Evolutionary conservation across 2,888 invertebrate species (phyloP).

Genomic region (Hermaeophaga mercurialis): DNA sequence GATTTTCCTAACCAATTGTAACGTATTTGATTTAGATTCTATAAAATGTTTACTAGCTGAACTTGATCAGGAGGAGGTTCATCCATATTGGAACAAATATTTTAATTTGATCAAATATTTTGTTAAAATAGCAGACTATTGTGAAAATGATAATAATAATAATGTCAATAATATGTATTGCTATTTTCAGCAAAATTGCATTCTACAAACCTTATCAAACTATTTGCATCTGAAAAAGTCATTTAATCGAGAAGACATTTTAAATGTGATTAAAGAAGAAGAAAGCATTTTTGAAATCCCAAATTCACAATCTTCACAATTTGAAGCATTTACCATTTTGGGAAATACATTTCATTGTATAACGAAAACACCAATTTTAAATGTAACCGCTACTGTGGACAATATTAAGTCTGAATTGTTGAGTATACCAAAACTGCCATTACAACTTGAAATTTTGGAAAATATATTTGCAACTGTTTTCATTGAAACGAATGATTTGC

Average conservation of each 20-base stretch:
- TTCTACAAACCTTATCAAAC: constrained; percentile 44
- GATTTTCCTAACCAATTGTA: constrained; percentile 44
- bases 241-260: constrained; percentile 38
- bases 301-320: constrained; percentile 31
- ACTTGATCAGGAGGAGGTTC: constrained; percentile 34
- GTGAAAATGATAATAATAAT: constrained; percentile 35
- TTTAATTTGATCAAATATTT: constrained; percentile 44
- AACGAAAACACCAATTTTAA: constrained; percentile 23
- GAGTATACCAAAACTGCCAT: constrained; percentile 29
- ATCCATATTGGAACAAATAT: constrained; percentile 48
- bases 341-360: constrained; percentile 34
- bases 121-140: constrained; percentile 45
- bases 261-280: constrained; percentile 36
- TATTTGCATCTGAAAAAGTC: constrained; percentile 41
- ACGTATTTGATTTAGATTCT: constrained; percentile 35
- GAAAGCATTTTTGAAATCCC: constrained; percentile 30
- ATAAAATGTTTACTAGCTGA: constrained; percentile 34
- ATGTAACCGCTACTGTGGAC: constrained; percentile 27
- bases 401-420: constrained; percentile 36
- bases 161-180: constrained; percentile 36
- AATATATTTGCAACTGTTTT: constrained; percentile 71
- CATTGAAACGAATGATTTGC: constrained; percentile 30
- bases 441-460: constrained; percentile 69
- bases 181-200: constrained; percentile 36
- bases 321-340: constrained; percentile 35